Conservation (phyloP, 2,888 invertebrate species). For the Cryptophagus acutangulus region DNA sequence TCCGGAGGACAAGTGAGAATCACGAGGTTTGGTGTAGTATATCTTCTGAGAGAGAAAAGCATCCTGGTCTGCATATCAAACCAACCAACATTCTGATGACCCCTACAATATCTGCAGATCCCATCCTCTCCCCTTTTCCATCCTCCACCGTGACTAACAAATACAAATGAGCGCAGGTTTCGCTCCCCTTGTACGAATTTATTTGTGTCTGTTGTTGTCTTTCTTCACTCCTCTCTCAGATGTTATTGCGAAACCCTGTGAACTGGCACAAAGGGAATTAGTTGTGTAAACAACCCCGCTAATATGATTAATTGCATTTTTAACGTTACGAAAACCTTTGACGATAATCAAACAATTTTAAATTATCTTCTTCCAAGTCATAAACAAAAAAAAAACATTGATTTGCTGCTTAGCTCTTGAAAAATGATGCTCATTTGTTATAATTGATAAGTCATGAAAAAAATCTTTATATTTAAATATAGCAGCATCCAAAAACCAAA, state of each 20-base stretch:
- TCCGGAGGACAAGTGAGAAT: slow-evolving; percentile 20
- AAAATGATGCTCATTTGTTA: slow-evolving; percentile 1
- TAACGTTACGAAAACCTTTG: too few relatives aligned
- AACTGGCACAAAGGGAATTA: slow-evolving; percentile 34
- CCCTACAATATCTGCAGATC: slow-evolving; percentile 11
- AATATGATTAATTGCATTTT: slow-evolving; percentile 34
- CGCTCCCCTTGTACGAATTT: slow-evolving; percentile 24
- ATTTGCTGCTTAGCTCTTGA: too few relatives aligned
- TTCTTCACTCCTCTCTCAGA: slow-evolving; percentile 20
- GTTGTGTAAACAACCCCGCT: slow-evolving; percentile 35
- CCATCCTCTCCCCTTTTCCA: too few relatives aligned
- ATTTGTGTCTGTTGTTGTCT: slow-evolving; percentile 12
- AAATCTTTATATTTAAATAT: slow-evolving; percentile 30
- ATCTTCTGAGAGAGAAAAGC: slow-evolving; percentile 12
- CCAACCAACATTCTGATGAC: slow-evolving; percentile 15
- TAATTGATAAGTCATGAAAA: slow-evolving; percentile 2
- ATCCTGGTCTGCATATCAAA: slow-evolving; percentile 24
- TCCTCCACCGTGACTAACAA: slow-evolving; percentile 32
- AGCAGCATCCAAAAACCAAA: slow-evolving; percentile 33
- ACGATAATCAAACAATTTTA: not conserved
- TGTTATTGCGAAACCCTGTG: slow-evolving; percentile 18
- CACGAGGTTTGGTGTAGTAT: slow-evolving; percentile 9
- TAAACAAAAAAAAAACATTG: not conserved
- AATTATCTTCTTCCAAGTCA: not conserved
- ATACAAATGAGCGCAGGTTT: slow-evolving; percentile 33